Evolutionary conservation across 2,113 vertebrate species (phyloP), one percentile per base, ranked within the genome.

Genomic region (Platysteira castanea): DNA sequence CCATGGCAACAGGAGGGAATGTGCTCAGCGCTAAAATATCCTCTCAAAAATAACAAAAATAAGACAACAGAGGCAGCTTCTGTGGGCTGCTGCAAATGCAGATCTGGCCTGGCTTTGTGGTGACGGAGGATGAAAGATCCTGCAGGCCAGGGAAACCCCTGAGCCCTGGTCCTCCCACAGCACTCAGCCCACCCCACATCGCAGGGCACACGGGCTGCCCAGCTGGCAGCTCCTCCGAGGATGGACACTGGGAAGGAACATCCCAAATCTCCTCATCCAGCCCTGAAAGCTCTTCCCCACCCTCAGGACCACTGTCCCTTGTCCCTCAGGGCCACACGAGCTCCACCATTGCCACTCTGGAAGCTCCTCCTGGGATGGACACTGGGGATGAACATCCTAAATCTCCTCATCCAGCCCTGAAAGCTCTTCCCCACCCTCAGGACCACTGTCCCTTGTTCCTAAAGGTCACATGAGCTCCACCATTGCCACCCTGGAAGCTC

Each of bases 31-130:
- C 98, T 98, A 98, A 98, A 98, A 98, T 98, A 98, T 98, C 98
- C 98, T 98, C 98, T 98, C 97, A 98, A 98, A 98, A 98, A 98
- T 98, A 98, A 98, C 97, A 98, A 98, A 98, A 98, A 98, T 98
- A 98, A 98, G 98, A 97, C 98, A 98, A 98, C 97, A 97, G 96
- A 97, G 71, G 96, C 95, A 97, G 96, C 95, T 95, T 95, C 95
- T 96, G 95, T 87, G 73, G 93, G 97, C 96, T 92, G 87, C 95
- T 94, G 94, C 94, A 95, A 96, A 93, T 17, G 93, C 91, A 86
- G 90, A 88, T 82, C 96, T 81, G 93, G 95, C 90, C 93, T 10
- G 19, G 94, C 75, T 86, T 80, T 33, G 53, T 75, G 70, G 86
- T 86, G 92, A 94, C n/a, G 26, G 75, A 93, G 89, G 83, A 88